A percentile compares a stretch with the other conserved stretches of the same genome.
Conservation (phyloP, 2,113 vertebrate species). For the Hucho hucho region DNA sequence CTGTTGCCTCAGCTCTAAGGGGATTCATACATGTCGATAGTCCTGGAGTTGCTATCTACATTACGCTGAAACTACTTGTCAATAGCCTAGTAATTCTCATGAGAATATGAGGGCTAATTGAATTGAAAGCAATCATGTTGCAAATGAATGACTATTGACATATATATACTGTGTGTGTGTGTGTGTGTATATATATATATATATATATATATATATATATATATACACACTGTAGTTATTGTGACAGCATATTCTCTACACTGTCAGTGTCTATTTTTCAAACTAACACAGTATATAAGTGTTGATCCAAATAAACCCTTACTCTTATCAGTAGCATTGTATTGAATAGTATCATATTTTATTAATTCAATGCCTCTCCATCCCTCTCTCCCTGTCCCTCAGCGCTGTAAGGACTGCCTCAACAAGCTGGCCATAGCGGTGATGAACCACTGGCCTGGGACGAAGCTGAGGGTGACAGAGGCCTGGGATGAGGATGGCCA, state of each 20-base stretch:
- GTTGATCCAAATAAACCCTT: not conserved
- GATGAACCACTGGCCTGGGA: constrained; percentile 97
- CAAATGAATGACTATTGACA: not conserved
- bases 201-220: no score
- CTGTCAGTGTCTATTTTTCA: not conserved
- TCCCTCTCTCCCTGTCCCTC: constrained; percentile 11
- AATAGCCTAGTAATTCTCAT: not conserved
- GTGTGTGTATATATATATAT: no score
- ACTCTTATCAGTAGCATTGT: not conserved
- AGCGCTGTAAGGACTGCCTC: constrained; percentile 95
- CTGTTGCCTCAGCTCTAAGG: not conserved
- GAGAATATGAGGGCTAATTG: not conserved
- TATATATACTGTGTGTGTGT: no score
- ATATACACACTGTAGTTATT: no score
- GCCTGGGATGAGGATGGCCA: constrained; percentile 98
- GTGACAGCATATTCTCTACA: not conserved
- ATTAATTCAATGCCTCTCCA: constrained; percentile 1
- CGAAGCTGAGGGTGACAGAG: constrained; percentile 90
- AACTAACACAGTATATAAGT: not conserved
- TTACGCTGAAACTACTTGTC: not conserved
- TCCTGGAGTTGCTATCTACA: no score
- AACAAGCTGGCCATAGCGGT: constrained; percentile 93
- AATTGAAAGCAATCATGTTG: not conserved
- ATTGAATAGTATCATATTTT: no score
- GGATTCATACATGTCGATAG: not conserved